phyloP scores from a whole-genome alignment of 2,113 vertebrate species.

The Psittacus erithacus region DNA sequence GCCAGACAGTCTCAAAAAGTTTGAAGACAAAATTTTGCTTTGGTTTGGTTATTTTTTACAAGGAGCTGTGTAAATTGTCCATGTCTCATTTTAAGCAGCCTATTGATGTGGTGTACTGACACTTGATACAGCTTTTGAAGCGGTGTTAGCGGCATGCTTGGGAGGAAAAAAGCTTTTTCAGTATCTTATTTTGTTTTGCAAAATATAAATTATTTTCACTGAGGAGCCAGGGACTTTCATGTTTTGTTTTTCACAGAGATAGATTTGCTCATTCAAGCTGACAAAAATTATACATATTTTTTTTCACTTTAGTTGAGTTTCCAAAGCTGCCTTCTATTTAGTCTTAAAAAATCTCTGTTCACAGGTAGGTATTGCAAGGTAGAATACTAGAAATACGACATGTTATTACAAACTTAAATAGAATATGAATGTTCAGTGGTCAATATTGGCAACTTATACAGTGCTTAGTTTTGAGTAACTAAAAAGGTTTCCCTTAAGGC shows the following conservation, averaged over 20 bases:
- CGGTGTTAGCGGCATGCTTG: neutral
- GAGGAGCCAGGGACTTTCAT: neutral
- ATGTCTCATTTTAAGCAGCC: neutral
- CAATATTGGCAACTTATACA: neutral
- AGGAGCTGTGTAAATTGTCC: neutral
- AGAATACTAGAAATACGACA: neutral
- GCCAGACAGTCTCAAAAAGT: neutral
- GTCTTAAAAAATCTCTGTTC: neutral
- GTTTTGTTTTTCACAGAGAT: neutral
- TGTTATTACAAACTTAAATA: neutral
- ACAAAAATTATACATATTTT: neutral
- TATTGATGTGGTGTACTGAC: neutral
- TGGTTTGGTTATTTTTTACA: neutral
- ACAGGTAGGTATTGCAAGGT: neutral
- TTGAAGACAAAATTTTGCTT: neutral
- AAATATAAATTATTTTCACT: neutral
- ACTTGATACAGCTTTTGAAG: constrained; percentile 16
- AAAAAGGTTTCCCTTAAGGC: neutral
- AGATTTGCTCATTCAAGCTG: neutral
- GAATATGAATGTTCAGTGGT: neutral
- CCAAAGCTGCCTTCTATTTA: neutral
- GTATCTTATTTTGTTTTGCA: neutral
- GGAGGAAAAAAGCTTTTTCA: neutral
- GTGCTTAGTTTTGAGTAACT: neutral
- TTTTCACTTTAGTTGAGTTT: neutral